Evolutionary conservation across 2,888 invertebrate genomes (phyloP), one percentile per base, ranked within the genome.

Genomic region (Campoletis raptor): DNA sequence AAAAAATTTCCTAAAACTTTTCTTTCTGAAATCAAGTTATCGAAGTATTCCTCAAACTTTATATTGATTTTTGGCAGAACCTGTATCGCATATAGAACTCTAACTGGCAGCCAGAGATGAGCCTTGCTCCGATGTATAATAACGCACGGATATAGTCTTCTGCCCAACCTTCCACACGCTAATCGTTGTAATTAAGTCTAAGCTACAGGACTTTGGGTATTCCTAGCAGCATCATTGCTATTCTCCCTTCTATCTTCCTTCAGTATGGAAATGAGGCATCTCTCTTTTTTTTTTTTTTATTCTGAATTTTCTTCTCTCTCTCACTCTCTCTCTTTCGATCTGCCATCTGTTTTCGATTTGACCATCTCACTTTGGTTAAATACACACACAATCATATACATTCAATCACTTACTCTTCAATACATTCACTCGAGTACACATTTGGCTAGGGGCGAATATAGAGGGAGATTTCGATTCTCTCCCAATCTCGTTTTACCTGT

Each of bases 111-210:
- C 78, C 73, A 88, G 83, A 84, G 84, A 87, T 86, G 87, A 84
- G 81, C 81, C 66, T 81, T 64, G 57, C 83, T 72, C 85, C 83
- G 81, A 74, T 76, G 85, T 87, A 86, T 90, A 90, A 90, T 90
- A 86, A 87, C 85, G 81, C 86, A 82, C 86, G 88, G 85, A 88
- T 89, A 89, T 86, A 89, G 85, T 57, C 70, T 54, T 81, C 24
- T 73, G 77, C 81, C 89, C 88, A 83, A 85, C 83, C 91, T 91
- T 90, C 90, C 90, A 89, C 79, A 80, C 91, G 90, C 90, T 92
- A 91, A 92, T 92, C 91, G 91, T 90, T 89, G 91, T 92, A 92
- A 92, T 92, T 92, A 92, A 92, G 91, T 91, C 90, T 89, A 90
- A 92, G 91, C 90, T 90, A 90, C 89, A 90, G 90, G 89, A 88